Conservation (phyloP, 2,888 invertebrate genomes). For the Macrosiphum euphorbiae region DNA sequence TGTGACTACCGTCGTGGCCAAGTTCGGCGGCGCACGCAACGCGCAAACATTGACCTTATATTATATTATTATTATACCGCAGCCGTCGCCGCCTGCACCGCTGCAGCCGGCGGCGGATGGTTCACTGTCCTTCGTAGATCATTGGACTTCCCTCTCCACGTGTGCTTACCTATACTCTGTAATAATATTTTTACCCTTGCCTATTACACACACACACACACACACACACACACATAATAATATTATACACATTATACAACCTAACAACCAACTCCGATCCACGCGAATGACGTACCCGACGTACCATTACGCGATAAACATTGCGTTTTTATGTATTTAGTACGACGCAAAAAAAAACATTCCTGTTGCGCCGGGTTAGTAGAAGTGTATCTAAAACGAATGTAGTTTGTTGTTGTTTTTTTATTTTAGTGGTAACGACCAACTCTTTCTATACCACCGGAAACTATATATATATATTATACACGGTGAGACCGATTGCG, state of each 20-base stretch:
- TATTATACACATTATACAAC: neutral
- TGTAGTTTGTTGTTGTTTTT: neutral
- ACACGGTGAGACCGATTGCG: neutral
- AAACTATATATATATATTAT: neutral
- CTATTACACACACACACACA: neutral
- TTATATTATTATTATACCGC: neutral
- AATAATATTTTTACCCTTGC: slow-evolving; percentile 4
- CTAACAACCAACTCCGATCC: neutral
- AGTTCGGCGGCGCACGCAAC: slow-evolving; percentile 57
- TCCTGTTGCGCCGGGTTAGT: slow-evolving; percentile 10
- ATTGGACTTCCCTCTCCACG: slow-evolving; percentile 54
- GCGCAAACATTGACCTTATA: slow-evolving; percentile 61
- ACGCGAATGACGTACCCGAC: slow-evolving; percentile 7
- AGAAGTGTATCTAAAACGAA: neutral
- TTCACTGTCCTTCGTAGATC: slow-evolving; percentile 62
- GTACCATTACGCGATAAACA: neutral
- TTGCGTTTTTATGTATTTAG: neutral
- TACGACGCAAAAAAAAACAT: slow-evolving; percentile 15
- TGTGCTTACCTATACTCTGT: neutral
- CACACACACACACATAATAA: neutral
- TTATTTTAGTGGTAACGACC: neutral
- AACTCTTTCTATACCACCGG: neutral
- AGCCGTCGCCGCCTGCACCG: neutral
- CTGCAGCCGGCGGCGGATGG: slow-evolving; percentile 40
- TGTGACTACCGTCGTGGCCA: neutral